Percentiles rank a stretch among this genome's conserved stretches.
Evolutionary conservation across 2,888 invertebrate species (phyloP).

Genomic region (Leistus spinibarbis): DNA sequence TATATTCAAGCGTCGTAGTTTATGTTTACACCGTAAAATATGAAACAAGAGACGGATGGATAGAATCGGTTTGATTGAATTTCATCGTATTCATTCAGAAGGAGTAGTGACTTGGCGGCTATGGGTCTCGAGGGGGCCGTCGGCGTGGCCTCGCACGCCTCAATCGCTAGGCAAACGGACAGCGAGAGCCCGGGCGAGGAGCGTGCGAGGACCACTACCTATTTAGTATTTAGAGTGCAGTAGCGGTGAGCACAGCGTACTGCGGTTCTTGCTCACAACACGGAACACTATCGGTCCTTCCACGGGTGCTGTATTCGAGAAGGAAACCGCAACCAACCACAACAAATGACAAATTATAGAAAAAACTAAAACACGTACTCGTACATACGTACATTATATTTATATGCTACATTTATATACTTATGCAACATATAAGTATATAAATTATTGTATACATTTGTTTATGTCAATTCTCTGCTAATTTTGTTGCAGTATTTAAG

Average conservation of each 20-base stretch:
- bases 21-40: background rate
- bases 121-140: conserved; percentile 51
- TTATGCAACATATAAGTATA: background rate
- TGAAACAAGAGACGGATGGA: conserved; percentile 4
- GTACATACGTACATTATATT: background rate
- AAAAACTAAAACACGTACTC: conserved; percentile 41
- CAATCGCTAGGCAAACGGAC: conserved; percentile 48
- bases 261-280: conserved; percentile 57
- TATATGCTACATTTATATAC: background rate
- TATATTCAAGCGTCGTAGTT: no score
- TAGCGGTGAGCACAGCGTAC: conserved; percentile 66
- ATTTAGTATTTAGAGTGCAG: conserved; percentile 58
- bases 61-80: background rate
- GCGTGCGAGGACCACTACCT: conserved; percentile 54
- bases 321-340: conserved; percentile 71
- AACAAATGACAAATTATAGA: conserved; percentile 49
- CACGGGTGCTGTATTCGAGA: conserved; percentile 84
- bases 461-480: no score
- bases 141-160: conserved; percentile 61
- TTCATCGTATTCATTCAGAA: background rate
- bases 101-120: conserved; percentile 38
- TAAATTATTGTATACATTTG: background rate
- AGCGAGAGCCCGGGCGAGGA: conserved; percentile 55
- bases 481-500: no score
- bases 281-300: conserved; percentile 67